Evolutionary conservation across 1,140 invertebrate species (phyloP).

Genomic region (Drosophila malerkotliana): DNA sequence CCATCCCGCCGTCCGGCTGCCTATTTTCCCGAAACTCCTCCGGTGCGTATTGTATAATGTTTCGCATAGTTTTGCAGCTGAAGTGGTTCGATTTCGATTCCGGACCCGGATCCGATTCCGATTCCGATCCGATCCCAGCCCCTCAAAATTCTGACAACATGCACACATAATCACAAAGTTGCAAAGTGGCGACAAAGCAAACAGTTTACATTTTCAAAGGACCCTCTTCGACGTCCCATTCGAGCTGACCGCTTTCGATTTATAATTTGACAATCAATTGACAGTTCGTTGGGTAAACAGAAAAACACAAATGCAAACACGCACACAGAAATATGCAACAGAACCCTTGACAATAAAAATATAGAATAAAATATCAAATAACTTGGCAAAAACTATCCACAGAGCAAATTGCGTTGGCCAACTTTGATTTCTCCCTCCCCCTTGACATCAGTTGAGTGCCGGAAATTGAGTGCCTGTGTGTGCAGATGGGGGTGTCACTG

Average conservation of each 20-base stretch:
- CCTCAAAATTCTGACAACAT: constrained; percentile 27
- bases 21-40: neutral
- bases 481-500: constrained; percentile 9
- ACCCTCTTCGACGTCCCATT: constrained; percentile 30
- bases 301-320: constrained; percentile 53
- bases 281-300: constrained; percentile 75
- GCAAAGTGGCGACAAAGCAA: constrained; percentile 65
- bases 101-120: constrained; percentile 2
- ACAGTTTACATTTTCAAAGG: constrained; percentile 72
- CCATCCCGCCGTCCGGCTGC: too few relatives aligned
- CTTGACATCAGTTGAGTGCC: constrained; percentile 41
- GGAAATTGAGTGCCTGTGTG: constrained; percentile 4
- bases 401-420: constrained; percentile 45
- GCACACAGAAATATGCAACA: constrained; percentile 63
- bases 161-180: constrained; percentile 32
- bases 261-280: constrained; percentile 82
- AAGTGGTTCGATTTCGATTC: constrained; percentile 48
- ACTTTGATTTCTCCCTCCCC: constrained; percentile 31
- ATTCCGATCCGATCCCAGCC: constrained; percentile 3
- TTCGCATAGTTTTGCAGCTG: constrained; percentile 72
- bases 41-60: constrained; percentile 71
- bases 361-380: constrained; percentile 71
- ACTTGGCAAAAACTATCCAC: constrained; percentile 45
- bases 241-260: constrained; percentile 55
- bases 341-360: constrained; percentile 66